phyloP scores from a whole-genome alignment of 2,113 vertebrate genomes.

The Neotragus moschatus region DNA sequence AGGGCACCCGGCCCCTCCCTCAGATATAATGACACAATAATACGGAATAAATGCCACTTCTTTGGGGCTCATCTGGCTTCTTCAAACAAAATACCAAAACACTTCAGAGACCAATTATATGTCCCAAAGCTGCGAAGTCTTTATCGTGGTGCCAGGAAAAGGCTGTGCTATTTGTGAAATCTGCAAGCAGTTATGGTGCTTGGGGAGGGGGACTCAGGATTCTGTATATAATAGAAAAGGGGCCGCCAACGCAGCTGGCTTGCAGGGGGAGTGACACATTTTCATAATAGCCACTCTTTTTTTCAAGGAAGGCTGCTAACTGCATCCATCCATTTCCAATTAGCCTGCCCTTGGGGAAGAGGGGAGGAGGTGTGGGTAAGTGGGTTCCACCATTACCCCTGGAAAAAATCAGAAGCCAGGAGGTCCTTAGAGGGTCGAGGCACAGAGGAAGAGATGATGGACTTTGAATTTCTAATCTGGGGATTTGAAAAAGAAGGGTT shows the following conservation, averaged over 20 bases:
- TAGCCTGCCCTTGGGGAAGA: not conserved
- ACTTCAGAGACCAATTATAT: constrained; percentile 47
- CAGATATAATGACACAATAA: constrained; percentile 7
- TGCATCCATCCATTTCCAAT: not conserved
- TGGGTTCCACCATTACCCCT: not conserved
- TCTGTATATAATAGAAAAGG: not conserved
- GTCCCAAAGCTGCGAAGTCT: constrained; percentile 10
- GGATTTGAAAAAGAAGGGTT: not conserved
- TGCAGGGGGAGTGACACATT: not conserved
- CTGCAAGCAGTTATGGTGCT: not conserved
- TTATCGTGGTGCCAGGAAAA: constrained; percentile 38
- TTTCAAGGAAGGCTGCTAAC: not conserved
- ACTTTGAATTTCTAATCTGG: not conserved
- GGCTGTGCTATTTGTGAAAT: constrained; percentile 27
- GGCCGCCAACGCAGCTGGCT: constrained; percentile 38
- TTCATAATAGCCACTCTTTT: constrained; percentile 41
- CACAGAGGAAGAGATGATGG: not conserved
- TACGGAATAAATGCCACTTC: constrained; percentile 20
- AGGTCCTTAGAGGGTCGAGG: not conserved
- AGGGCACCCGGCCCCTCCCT: not conserved
- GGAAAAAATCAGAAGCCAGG: not conserved
- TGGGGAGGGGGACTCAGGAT: not conserved
- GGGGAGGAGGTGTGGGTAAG: not conserved
- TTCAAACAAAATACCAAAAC: constrained; percentile 32
- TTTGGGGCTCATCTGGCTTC: constrained; percentile 41